These are phyloP conservation scores for Linnaemya tessellans DNA, from an alignment of 2,888 invertebrate genomes.

Conservation along the genomic window DNA sequence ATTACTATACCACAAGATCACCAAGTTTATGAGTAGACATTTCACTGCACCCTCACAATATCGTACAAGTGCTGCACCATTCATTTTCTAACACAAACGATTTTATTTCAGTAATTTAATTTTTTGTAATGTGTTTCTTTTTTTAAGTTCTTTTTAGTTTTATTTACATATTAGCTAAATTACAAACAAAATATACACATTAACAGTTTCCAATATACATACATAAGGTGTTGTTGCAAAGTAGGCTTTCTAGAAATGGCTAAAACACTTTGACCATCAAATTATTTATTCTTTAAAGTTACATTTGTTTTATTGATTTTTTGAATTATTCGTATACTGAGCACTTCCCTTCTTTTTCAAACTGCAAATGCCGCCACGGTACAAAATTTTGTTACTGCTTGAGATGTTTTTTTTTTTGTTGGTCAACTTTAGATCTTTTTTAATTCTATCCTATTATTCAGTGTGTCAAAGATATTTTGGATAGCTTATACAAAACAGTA, in stretches of 20 bases:
- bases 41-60: slow-evolving; percentile 58
- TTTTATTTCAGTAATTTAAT: slow-evolving; percentile 16
- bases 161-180: neutral
- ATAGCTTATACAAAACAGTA: neutral
- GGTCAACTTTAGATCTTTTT: slow-evolving; percentile 33
- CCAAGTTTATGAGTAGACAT: slow-evolving; percentile 30
- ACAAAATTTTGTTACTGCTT: slow-evolving; percentile 72
- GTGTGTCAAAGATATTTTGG: slow-evolving; percentile 55
- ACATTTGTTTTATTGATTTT: neutral
- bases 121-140: slow-evolving; percentile 10
- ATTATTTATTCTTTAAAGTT: neutral
- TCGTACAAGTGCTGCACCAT: slow-evolving; percentile 62
- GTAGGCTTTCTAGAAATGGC: neutral
- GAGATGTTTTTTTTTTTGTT: slow-evolving; percentile 52
- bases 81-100: slow-evolving; percentile 28
- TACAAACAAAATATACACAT: no score
- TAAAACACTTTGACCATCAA: neutral
- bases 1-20: slow-evolving; percentile 32
- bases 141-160: neutral
- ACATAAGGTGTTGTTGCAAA: neutral
- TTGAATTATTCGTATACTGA: slow-evolving; percentile 66
- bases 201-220: no score
- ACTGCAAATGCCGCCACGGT: slow-evolving; percentile 75
- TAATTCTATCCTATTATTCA: slow-evolving; percentile 25
- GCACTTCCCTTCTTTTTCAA: slow-evolving; percentile 77